A percentile compares a stretch with the other conserved stretches of the same genome.
phyloP scores from a whole-genome alignment of 23 tunicate genomes.

The Styela clava region DNA sequence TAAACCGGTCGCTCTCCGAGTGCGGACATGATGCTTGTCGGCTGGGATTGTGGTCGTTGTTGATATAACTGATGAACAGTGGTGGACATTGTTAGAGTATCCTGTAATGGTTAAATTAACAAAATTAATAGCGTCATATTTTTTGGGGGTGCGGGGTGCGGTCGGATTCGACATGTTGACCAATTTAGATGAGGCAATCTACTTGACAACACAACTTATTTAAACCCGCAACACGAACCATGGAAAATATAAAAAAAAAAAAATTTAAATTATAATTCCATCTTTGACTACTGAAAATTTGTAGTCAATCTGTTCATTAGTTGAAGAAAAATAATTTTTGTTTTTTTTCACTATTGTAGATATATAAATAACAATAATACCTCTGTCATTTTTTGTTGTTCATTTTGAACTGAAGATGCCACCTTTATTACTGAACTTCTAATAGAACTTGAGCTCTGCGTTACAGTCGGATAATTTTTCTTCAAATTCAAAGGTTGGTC shows the following conservation, averaged over 20 bases:
- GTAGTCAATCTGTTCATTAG: too few relatives aligned
- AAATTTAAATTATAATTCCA: too few relatives aligned
- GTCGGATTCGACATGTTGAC: too few relatives aligned
- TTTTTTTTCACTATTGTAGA: too few relatives aligned
- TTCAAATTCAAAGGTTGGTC: constrained; percentile 25
- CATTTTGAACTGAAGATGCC: neutral
- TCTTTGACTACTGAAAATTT: too few relatives aligned
- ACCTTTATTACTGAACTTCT: constrained; percentile 21
- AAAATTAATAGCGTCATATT: neutral
- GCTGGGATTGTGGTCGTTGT: neutral
- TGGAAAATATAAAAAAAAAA: too few relatives aligned
- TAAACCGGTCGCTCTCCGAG: neutral
- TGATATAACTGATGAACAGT: neutral
- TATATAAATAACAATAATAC: too few relatives aligned
- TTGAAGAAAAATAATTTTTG: too few relatives aligned
- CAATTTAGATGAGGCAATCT: too few relatives aligned
- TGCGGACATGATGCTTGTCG: neutral
- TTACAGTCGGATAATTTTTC: neutral
- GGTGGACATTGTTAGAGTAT: neutral
- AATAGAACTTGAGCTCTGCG: neutral
- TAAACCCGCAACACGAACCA: too few relatives aligned
- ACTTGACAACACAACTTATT: too few relatives aligned
- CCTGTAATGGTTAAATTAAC: neutral
- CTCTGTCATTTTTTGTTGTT: neutral
- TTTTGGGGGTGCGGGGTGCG: too few relatives aligned